These are phyloP conservation scores for Actias luna DNA, from an alignment of 2,888 invertebrate genomes.

Conservation along the genomic window DNA sequence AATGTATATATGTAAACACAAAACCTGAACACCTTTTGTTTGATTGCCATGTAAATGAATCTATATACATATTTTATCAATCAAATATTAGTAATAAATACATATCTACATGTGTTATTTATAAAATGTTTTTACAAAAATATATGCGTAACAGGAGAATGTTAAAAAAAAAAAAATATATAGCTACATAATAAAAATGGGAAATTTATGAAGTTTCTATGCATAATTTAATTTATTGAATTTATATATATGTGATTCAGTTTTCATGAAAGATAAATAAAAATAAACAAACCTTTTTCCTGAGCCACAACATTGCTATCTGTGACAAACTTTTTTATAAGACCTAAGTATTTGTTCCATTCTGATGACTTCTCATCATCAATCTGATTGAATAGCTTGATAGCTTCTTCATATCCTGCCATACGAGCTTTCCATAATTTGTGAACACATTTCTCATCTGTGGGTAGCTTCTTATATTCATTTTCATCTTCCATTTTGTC, in stretches of 20 bases:
- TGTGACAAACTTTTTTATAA: conserved; percentile 96
- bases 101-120: not conserved
- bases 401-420: conserved; percentile 96
- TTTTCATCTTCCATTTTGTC: conserved; percentile 90
- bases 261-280: not conserved
- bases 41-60: too few relatives aligned
- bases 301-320: conserved; percentile 98
- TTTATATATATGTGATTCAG: not conserved
- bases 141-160: not conserved
- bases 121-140: not conserved
- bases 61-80: too few relatives aligned
- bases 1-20: too few relatives aligned
- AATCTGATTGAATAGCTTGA: conserved; percentile 92
- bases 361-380: conserved; percentile 97
- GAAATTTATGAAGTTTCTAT: not conserved
- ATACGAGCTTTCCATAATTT: conserved; percentile 98
- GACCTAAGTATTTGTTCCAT: conserved; percentile 94
- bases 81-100: not conserved
- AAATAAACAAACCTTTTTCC: conserved; percentile 87
- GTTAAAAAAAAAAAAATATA: not conserved
- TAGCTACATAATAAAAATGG: not conserved
- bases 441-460: conserved; percentile 96
- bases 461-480: conserved; percentile 91
- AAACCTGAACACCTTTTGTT: too few relatives aligned
- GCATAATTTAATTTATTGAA: not conserved